A percentile compares a stretch with the other conserved stretches of the same genome.
phyloP scores from a whole-genome alignment of 1,140 invertebrate species.

The Mya arenaria region DNA sequence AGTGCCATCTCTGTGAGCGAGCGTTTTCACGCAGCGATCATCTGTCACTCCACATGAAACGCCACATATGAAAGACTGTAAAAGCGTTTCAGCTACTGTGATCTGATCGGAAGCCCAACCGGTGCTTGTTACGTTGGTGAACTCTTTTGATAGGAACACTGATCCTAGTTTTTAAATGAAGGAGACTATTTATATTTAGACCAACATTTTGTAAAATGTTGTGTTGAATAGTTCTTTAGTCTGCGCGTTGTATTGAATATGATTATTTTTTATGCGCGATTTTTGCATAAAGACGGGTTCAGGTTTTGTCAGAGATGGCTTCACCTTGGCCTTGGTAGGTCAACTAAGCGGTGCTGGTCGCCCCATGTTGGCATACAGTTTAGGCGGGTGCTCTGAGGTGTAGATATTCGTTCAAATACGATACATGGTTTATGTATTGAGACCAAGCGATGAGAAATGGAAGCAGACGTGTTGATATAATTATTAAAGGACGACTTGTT shows the following conservation, averaged over 20 bases:
- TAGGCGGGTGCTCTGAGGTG: conserved; percentile 13
- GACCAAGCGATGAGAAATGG: too few species aligned
- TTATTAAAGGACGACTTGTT: too few species aligned
- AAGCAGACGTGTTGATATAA: too few species aligned
- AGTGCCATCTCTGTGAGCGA: conserved; percentile 96
- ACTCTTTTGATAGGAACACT: background rate
- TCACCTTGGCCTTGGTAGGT: background rate
- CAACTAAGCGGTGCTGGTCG: conserved; percentile 38
- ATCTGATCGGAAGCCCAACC: background rate
- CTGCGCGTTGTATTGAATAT: background rate
- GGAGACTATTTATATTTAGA: background rate
- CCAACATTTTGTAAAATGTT: background rate
- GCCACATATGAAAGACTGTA: conserved; percentile 84
- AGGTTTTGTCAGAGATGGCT: conserved; percentile 15
- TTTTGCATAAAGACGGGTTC: conserved; percentile 18
- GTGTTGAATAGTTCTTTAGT: background rate
- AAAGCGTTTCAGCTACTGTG: background rate
- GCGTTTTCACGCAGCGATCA: conserved; percentile 97
- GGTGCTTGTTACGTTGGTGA: background rate
- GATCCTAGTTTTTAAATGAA: background rate
- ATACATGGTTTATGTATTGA: conserved; percentile 50
- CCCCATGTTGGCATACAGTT: conserved; percentile 35
- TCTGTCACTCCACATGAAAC: conserved; percentile 97
- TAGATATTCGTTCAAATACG: conserved; percentile 35
- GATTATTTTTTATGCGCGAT: background rate